These are phyloP conservation scores for Anastrepha ludens DNA, from an alignment of 1,140 invertebrate species.

Conservation along the genomic window DNA sequence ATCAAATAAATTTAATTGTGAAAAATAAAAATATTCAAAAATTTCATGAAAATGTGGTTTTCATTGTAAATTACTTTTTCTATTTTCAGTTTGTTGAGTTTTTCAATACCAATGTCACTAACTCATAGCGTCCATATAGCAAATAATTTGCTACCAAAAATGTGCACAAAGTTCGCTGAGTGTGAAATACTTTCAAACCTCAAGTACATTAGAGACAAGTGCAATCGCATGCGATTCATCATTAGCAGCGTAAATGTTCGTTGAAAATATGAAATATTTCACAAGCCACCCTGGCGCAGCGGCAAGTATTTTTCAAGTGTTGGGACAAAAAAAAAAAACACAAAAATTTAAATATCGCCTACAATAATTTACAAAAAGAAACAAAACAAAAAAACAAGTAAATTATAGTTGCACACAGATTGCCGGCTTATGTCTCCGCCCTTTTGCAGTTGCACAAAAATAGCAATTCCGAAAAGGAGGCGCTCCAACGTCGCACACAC, in stretches of 20 bases:
- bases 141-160: neutral
- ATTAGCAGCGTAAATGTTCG: slow-evolving; percentile 11
- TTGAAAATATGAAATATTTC: slow-evolving; percentile 42
- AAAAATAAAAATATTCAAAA: slow-evolving; percentile 34
- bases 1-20: slow-evolving; percentile 29
- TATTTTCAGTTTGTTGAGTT: no score
- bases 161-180: neutral
- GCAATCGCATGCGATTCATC: slow-evolving; percentile 29
- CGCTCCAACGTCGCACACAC: neutral
- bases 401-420: slow-evolving; percentile 26
- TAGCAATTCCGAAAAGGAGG: slow-evolving; percentile 34
- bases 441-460: slow-evolving; percentile 38
- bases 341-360: neutral
- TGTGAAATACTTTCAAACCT: slow-evolving; percentile 9
- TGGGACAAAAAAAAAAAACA: neutral
- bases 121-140: no score
- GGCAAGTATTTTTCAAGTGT: neutral
- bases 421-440: slow-evolving; percentile 11
- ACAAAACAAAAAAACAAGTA: neutral
- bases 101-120: no score
- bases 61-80: neutral
- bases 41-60: neutral
- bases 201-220: neutral
- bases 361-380: neutral
- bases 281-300: neutral